These are phyloP conservation scores for Salvator merianae DNA, from an alignment of 2,113 vertebrate species.

Conservation along the genomic window DNA sequence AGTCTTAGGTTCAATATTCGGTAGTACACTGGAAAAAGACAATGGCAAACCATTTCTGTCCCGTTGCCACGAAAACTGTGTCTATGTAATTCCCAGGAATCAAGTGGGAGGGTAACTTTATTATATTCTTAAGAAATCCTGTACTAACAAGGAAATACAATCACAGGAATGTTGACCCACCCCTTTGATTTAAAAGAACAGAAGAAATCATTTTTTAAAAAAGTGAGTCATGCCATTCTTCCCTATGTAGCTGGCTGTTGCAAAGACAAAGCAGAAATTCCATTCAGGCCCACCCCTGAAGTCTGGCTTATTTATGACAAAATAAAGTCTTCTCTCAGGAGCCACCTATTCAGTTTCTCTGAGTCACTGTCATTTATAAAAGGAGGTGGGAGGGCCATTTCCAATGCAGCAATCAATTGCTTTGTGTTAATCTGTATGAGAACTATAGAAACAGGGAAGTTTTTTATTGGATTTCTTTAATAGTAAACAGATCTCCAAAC, in stretches of 20 bases:
- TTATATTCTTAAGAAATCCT: conserved; percentile 45
- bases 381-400: conserved; percentile 28
- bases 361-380: conserved; percentile 38
- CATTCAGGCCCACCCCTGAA: conserved; percentile 50
- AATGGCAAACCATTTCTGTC: no score
- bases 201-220: conserved; percentile 13
- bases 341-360: conserved; percentile 43
- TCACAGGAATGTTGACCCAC: background rate
- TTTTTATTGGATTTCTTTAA: conserved; percentile 43
- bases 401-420: conserved; percentile 49
- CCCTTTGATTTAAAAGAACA: conserved; percentile 37
- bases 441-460: conserved; percentile 34
- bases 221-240: background rate
- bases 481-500: conserved; percentile 1
- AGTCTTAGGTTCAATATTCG: no score
- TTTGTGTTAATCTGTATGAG: conserved; percentile 37
- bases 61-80: no score
- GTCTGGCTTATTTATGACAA: conserved; percentile 67
- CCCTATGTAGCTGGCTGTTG: conserved; percentile 22
- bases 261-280: conserved; percentile 60
- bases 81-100: no score
- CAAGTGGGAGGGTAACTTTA: no score
- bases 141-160: conserved; percentile 40
- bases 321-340: conserved; percentile 56
- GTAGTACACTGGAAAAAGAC: no score